A percentile compares a stretch with the other conserved stretches of the same genome.
Evolutionary conservation across 2,113 vertebrate species (phyloP).

Genomic region (Helogale parvula): DNA sequence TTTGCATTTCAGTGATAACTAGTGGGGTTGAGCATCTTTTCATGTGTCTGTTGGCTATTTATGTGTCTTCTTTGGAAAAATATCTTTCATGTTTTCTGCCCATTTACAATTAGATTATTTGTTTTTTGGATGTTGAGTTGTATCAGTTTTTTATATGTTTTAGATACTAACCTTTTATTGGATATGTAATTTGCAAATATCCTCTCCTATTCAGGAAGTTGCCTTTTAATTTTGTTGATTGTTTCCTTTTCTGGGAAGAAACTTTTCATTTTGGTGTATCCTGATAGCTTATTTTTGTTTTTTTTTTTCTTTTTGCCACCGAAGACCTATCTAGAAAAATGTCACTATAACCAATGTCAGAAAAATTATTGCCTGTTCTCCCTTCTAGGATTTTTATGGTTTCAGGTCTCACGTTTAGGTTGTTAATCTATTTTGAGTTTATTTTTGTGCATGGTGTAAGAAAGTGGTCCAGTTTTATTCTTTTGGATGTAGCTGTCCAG

Average conservation of each 20-base stretch:
- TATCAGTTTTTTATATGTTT: neutral
- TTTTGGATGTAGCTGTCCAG: neutral
- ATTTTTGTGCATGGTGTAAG: too few species aligned
- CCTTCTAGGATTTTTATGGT: neutral
- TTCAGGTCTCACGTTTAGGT: too few species aligned
- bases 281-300: neutral
- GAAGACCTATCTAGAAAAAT: neutral
- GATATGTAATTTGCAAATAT: neutral
- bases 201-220: neutral
- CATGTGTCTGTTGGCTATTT: neutral
- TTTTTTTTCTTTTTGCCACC: neutral
- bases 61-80: neutral
- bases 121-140: neutral
- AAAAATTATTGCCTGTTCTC: neutral
- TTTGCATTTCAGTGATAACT: neutral
- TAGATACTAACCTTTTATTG: neutral
- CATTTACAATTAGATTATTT: neutral
- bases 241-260: neutral
- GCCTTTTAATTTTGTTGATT: neutral
- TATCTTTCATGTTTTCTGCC: neutral
- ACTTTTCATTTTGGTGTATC: neutral
- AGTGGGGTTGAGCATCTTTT: neutral
- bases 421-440: too few species aligned
- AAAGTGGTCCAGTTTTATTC: too few species aligned
- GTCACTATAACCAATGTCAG: neutral